Evolutionary conservation across 2,113 vertebrate species (phyloP).

Genomic region (Corydoras maculifer): DNA sequence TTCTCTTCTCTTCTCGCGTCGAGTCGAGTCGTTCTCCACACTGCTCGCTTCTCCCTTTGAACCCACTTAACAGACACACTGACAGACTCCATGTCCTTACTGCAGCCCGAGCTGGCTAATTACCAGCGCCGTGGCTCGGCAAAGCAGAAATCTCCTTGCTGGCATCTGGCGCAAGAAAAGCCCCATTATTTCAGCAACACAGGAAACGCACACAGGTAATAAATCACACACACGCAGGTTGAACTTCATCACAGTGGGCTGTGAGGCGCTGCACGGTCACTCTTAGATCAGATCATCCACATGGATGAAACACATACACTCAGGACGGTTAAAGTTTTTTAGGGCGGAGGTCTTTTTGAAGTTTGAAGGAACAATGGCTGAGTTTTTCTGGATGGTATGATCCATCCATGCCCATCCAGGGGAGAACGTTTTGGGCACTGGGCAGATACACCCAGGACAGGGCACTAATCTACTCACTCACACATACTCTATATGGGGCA

Average conservation of each 20-base stretch:
- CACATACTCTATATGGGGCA: no score
- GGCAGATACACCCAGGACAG: no score
- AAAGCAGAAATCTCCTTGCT: conserved; percentile 30
- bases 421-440: no score
- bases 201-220: conserved; percentile 38
- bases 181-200: conserved; percentile 29
- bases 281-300: no score
- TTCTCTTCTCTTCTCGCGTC: conserved; percentile 9
- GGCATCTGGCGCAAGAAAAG: conserved; percentile 34
- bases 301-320: no score
- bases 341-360: no score
- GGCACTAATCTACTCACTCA: no score
- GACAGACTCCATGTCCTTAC: conserved; percentile 39
- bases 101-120: conserved; percentile 34
- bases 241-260: conserved; percentile 17
- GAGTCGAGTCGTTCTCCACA: conserved; percentile 23
- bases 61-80: conserved; percentile 48
- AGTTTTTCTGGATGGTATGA: no score
- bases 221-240: conserved; percentile 25
- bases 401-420: no score
- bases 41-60: conserved; percentile 48
- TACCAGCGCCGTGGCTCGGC: conserved; percentile 19
- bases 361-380: no score
- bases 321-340: no score
- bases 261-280: neutral